Evolutionary conservation across 2,888 invertebrate species (phyloP).

Genomic region (Theristus sp.): DNA sequence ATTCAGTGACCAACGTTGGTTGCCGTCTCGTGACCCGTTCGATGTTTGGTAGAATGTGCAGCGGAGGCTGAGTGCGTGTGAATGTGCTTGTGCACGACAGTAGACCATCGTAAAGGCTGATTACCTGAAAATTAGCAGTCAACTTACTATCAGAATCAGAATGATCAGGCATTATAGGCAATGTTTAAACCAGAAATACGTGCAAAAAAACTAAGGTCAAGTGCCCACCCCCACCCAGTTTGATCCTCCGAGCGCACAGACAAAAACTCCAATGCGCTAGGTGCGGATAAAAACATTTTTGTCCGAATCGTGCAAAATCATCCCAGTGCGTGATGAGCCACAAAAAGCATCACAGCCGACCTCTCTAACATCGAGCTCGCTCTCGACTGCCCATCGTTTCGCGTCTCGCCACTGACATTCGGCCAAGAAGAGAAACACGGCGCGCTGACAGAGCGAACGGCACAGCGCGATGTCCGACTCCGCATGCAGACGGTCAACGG

Average conservation of each 20-base stretch:
- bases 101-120: conserved; percentile 35
- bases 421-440: conserved; percentile 37
- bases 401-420: conserved; percentile 35
- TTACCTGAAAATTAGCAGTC: conserved; percentile 27
- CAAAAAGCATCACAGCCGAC: too few species aligned
- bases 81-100: conserved; percentile 32
- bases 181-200: too few species aligned
- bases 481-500: not conserved
- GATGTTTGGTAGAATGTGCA: conserved; percentile 36
- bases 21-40: conserved; percentile 31
- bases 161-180: too few species aligned
- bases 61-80: conserved; percentile 32
- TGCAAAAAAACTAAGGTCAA: not conserved
- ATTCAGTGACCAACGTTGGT: not conserved
- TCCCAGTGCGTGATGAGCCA: too few species aligned
- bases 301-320: too few species aligned
- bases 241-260: too few species aligned
- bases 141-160: too few species aligned
- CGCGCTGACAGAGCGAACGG: conserved; percentile 31
- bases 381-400: conserved; percentile 30
- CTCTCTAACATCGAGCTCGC: conserved; percentile 35
- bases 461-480: too few species aligned
- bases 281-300: too few species aligned
- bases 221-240: too few species aligned
- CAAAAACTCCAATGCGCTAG: too few species aligned